Base-by-base conservation (phyloP, 1,140 invertebrate species). In the Conus betulinus region DNA sequence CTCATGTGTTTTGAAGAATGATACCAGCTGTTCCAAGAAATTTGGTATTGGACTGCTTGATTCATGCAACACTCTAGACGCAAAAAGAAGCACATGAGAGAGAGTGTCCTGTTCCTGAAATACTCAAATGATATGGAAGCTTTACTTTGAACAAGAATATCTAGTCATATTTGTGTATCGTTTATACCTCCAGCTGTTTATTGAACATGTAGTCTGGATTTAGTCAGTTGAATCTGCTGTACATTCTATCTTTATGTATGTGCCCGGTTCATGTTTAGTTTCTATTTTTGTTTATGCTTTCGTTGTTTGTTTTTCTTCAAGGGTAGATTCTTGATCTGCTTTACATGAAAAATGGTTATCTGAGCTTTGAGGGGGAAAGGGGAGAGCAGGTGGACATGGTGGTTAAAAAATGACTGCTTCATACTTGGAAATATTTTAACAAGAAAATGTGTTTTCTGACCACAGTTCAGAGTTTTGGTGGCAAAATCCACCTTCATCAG, bases 91-190 rank as follows among this genome's bases (percentile, higher is more conserved):
- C 20, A 71, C 67, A 20, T 71, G 67, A 71, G 27, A 84, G 88
- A 88, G 84, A 88, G 67, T 78, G 74, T 88, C 87, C 84, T 83
- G 86, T 88, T 83, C 23, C 71, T 79, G 63, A 89, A 89, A 89
- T 88, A 89, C 86, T 89, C 88, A 87, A 89, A 89, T 63, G 23
- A 87, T 90, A 82, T 87, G 23, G 11, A 91, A 91, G 92, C 91
- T 94, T 94, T 92, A 94, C 93, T 92, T 90, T 92, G 92, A 93
- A 92, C 87, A 92, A 93, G 91, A 90, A 89, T 90, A 90, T 94
- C 93, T 94, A 94, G 93, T 94, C 93, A 94, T 84, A 87, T 91
- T 85, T 89, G 88, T 90, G 87, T 89, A 89, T 87, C 89, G 71
- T 90, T 92, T 92, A 71, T 93, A 93, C 92, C 92, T 92, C 85